Conservation (phyloP, 2,113 vertebrate species). For the Neolamprologus fasciatus region DNA sequence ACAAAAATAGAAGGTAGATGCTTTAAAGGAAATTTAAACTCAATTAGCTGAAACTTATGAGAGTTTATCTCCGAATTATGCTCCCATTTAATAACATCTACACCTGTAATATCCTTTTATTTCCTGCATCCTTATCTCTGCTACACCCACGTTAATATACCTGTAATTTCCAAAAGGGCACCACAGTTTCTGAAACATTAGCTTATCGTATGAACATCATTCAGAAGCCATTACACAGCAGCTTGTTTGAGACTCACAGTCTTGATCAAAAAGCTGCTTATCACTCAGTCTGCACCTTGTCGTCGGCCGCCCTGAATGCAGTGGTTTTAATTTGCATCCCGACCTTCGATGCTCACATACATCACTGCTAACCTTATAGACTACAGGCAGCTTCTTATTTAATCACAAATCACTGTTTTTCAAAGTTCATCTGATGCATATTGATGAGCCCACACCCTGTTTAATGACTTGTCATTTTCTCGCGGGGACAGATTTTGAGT, state of each 20-base stretch:
- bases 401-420: background rate
- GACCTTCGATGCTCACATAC: background rate
- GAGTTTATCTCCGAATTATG: background rate
- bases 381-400: background rate
- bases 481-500: background rate
- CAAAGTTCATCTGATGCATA: conserved; percentile 38
- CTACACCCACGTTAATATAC: background rate
- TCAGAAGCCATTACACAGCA: background rate
- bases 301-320: background rate
- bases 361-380: background rate
- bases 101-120: background rate
- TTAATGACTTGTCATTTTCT: background rate
- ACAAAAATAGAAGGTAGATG: background rate
- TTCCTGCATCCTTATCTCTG: background rate
- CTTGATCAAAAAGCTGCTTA: background rate
- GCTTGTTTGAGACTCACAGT: background rate
- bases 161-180: background rate
- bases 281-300: background rate
- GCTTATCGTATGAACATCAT: background rate
- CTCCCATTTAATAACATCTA: background rate
- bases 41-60: background rate
- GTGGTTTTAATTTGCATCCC: background rate
- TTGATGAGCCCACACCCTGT: background rate
- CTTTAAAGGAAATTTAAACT: background rate
- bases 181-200: background rate